Evolutionary conservation across 2,113 vertebrate species (phyloP).

Genomic region (Gymnorhina tibicen): DNA sequence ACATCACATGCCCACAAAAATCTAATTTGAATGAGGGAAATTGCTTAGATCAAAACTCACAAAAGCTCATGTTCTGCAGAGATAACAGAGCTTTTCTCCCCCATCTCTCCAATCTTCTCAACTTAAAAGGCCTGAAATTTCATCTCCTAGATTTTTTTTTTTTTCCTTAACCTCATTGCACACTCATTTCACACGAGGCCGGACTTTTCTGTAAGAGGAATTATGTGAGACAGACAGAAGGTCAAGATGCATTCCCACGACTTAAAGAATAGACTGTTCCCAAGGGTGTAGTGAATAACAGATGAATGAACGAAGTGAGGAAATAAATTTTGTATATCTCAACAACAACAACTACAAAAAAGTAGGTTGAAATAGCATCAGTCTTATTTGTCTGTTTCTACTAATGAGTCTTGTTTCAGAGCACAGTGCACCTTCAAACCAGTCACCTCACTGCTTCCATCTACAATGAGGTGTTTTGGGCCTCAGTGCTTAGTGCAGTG

Average conservation of each 20-base stretch:
- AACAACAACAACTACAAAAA: fast-evolving
- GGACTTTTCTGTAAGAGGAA: not conserved
- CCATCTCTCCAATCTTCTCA: not conserved
- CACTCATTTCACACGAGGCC: fast-evolving
- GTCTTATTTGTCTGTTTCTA: not conserved
- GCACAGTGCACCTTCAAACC: not conserved
- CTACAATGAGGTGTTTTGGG: not conserved
- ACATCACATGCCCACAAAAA: not conserved
- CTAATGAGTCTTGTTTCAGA: not conserved
- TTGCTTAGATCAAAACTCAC: not conserved
- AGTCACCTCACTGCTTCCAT: not conserved
- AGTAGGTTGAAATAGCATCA: fast-evolving
- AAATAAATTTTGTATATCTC: not conserved
- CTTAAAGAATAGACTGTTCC: not conserved
- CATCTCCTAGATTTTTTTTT: not conserved
- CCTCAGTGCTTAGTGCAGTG: not conserved
- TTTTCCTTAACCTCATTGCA: not conserved
- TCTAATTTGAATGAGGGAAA: not conserved
- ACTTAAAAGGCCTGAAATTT: not conserved
- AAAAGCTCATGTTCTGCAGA: not conserved
- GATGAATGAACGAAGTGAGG: not conserved
- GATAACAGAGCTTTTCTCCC: not conserved
- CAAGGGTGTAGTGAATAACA: not conserved
- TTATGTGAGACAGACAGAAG: not conserved
- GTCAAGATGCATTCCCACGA: not conserved